These are phyloP conservation scores for Odontophorus gujanensis DNA, from an alignment of 2,113 vertebrate species.

Conservation along the genomic window DNA sequence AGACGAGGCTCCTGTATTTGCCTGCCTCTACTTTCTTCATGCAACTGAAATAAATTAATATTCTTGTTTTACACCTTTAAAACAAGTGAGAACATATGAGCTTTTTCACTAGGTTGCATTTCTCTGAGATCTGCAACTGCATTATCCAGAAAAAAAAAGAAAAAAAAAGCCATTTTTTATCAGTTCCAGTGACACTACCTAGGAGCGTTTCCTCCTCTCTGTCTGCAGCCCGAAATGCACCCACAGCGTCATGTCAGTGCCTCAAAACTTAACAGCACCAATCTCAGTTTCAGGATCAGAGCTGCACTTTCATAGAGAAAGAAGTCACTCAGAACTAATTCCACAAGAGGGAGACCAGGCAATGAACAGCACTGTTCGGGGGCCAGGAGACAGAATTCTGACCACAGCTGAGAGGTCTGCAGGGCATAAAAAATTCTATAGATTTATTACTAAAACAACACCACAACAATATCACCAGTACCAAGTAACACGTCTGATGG, in stretches of 20 bases:
- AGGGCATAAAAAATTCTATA: neutral
- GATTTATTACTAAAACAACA: neutral
- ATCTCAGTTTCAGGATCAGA: neutral
- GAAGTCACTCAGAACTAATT: neutral
- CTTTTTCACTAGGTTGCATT: conserved; percentile 29
- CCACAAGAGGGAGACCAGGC: neutral
- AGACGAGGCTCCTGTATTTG: conserved; percentile 68
- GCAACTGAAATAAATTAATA: conserved; percentile 46
- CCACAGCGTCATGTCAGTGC: neutral
- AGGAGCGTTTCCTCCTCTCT: rapidly evolving
- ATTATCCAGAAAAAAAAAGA: neutral
- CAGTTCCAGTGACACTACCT: neutral
- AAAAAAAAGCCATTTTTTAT: neutral
- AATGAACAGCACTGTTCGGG: neutral
- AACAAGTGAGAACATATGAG: neutral
- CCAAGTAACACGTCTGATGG: neutral
- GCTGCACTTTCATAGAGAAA: neutral
- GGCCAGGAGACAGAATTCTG: rapidly evolving
- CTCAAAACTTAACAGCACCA: neutral
- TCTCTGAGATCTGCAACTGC: neutral
- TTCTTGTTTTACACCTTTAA: conserved; percentile 32
- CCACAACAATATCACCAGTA: neutral
- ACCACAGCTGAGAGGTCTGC: neutral
- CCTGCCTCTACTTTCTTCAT: neutral
- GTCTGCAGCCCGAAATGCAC: neutral